These are phyloP conservation scores for Gadus macrocephalus DNA, from an alignment of 2,113 vertebrate genomes.

Conservation along the genomic window DNA sequence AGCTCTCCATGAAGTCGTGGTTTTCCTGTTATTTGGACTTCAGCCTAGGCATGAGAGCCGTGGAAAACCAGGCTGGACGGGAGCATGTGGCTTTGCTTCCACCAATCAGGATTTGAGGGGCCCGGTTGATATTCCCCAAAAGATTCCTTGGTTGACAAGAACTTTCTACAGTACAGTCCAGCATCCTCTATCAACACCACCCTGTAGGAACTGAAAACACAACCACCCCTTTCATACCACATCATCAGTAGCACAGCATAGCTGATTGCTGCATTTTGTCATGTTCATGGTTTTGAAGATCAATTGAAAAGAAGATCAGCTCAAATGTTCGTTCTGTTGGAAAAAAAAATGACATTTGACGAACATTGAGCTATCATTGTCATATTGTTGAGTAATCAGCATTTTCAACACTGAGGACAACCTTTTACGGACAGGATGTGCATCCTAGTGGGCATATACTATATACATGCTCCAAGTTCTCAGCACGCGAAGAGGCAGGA, in stretches of 20 bases:
- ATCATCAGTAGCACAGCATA: background rate
- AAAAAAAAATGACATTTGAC: too few relatives aligned
- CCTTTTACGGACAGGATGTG: constrained; percentile 9
- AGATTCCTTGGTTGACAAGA: background rate
- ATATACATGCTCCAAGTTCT: constrained; percentile 30
- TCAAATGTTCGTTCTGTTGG: too few relatives aligned
- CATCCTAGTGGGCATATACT: background rate
- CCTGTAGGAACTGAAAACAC: background rate
- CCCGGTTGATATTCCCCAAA: background rate
- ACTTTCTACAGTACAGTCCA: background rate
- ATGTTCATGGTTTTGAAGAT: too few relatives aligned
- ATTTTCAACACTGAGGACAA: background rate
- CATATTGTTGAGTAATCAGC: too few relatives aligned
- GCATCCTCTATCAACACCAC: background rate
- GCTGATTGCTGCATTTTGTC: background rate
- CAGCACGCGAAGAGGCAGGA: constrained; percentile 38
- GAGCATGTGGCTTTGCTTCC: background rate
- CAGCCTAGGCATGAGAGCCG: background rate
- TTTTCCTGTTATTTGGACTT: constrained; percentile 2
- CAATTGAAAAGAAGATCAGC: too few relatives aligned
- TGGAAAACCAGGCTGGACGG: background rate
- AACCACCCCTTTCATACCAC: background rate
- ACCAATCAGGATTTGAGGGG: background rate
- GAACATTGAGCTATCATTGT: too few relatives aligned
- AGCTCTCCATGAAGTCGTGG: background rate